Conservation (phyloP, 1,140 invertebrate genomes). For the Lordiphosa collinella region DNA sequence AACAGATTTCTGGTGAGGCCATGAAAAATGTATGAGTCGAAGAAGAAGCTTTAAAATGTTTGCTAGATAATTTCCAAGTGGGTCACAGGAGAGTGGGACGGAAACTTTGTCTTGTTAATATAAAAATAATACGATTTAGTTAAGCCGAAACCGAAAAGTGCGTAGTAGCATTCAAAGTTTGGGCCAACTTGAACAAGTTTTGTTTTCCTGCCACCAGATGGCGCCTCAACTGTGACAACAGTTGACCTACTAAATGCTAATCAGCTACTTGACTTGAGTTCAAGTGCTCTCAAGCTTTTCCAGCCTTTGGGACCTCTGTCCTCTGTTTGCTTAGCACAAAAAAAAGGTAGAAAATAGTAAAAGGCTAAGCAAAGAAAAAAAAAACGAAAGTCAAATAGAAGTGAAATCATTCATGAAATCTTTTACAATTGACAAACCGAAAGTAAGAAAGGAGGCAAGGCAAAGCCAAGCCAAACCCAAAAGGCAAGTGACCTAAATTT, state of each 20-base stretch:
- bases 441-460: constrained; percentile 1
- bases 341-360: constrained; percentile 9
- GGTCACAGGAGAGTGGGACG: constrained; percentile 16
- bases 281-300: constrained; percentile 25
- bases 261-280: constrained; percentile 55
- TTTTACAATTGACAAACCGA: constrained; percentile 66
- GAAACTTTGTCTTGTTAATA: constrained; percentile 61
- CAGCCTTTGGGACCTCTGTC: constrained; percentile 1
- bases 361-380: constrained; percentile 16
- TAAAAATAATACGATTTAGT: constrained; percentile 69
- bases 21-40: constrained; percentile 51
- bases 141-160: constrained; percentile 42
- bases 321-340: constrained; percentile 17
- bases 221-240: constrained; percentile 21
- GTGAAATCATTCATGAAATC: constrained; percentile 76
- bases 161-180: constrained; percentile 27
- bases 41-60: constrained; percentile 25
- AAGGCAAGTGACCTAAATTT: constrained; percentile 58
- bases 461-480: constrained; percentile 10
- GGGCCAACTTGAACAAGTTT: constrained; percentile 18
- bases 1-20: constrained; percentile 17
- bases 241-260: constrained; percentile 75
- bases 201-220: constrained; percentile 19
- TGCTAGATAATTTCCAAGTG: constrained; percentile 48
- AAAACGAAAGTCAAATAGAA: constrained; percentile 63